Conservation (phyloP, 2,888 invertebrate species). For the Cerastoderma edule region DNA sequence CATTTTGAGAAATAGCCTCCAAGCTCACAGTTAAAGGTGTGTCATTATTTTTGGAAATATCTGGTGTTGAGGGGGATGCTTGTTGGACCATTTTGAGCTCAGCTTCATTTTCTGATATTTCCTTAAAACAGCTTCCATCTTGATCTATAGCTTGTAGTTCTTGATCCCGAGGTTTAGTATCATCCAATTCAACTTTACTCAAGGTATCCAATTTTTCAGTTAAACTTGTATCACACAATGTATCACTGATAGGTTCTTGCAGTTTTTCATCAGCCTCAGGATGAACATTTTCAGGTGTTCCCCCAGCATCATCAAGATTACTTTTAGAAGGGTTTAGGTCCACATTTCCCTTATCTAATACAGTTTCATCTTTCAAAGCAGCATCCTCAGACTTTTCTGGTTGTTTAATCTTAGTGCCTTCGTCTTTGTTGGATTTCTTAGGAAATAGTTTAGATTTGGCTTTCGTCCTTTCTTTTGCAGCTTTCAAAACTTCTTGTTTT, state of each 20-base stretch:
- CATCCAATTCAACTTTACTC: too few species aligned
- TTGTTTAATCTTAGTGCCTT: not conserved
- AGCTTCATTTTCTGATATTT: slow-evolving; percentile 32
- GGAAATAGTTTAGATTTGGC: slow-evolving; percentile 58
- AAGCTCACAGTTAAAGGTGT: not conserved
- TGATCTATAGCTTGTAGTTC: too few species aligned
- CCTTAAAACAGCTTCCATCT: slow-evolving; percentile 38
- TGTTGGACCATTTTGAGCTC: not conserved
- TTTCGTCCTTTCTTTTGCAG: slow-evolving; percentile 59
- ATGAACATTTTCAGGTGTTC: not conserved
- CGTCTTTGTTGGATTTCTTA: slow-evolving; percentile 28
- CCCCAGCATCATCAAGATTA: too few species aligned
- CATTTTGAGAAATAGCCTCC: not conserved
- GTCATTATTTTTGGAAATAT: not conserved
- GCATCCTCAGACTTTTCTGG: not conserved
- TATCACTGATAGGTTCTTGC: not conserved
- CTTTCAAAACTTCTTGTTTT: slow-evolving; percentile 57
- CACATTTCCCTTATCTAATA: too few species aligned
- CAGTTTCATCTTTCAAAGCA: not conserved
- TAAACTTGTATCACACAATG: not conserved
- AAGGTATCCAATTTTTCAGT: not conserved
- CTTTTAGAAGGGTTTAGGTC: too few species aligned
- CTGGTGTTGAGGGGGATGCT: not conserved
- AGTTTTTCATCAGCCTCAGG: not conserved
- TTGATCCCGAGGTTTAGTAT: too few species aligned